These are phyloP conservation scores for Labroides dimidiatus DNA, from an alignment of 2,797 vertebrate genomes.

Conservation along the genomic window DNA sequence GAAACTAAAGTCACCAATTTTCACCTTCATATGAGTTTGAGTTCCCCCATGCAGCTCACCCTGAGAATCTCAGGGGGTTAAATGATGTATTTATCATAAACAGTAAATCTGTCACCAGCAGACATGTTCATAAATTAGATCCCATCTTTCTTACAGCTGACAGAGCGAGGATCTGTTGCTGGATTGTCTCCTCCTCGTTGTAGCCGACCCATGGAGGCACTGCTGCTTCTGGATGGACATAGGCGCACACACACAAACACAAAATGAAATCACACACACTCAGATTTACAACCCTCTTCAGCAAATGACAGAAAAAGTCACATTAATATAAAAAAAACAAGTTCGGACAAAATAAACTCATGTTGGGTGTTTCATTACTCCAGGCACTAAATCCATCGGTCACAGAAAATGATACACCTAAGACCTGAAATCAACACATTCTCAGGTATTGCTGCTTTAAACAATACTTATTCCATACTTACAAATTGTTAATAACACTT, in stretches of 20 bases:
- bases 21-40: no score
- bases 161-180: constrained; percentile 95
- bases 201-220: constrained; percentile 97
- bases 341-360: background rate
- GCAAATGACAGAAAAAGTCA: background rate
- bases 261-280: background rate
- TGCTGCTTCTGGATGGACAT: constrained; percentile 84
- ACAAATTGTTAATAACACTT: no score
- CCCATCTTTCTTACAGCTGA: constrained; percentile 89
- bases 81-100: background rate
- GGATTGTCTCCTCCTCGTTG: constrained; percentile 97
- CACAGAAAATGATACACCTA: no score
- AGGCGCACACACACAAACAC: background rate
- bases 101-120: no score
- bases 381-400: background rate
- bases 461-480: no score
- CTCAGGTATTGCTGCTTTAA: no score
- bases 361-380: background rate
- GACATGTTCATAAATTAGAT: background rate
- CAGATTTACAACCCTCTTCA: no score
- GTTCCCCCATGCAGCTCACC: no score
- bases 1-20: no score
- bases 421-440: no score
- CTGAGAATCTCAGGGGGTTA: no score
- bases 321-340: background rate